phyloP scores from a whole-genome alignment of 2,113 vertebrate species.

The Psittacus erithacus region DNA sequence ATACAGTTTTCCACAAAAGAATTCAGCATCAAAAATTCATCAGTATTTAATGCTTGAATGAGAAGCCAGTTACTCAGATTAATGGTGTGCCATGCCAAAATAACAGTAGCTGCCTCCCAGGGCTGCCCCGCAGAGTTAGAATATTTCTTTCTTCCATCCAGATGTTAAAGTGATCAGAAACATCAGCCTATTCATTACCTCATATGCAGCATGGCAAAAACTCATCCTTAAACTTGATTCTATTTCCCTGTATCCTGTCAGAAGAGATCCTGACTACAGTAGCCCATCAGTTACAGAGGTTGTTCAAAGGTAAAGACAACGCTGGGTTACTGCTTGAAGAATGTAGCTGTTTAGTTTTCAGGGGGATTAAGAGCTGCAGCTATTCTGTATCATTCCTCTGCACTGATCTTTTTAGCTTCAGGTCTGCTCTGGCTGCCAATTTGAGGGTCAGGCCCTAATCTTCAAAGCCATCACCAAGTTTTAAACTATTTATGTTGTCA shows the following conservation, averaged over 20 bases:
- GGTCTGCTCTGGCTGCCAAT: not conserved
- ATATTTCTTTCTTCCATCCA: conserved; percentile 24
- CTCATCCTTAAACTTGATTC: not conserved
- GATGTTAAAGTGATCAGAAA: conserved; percentile 14
- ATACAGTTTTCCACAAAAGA: not conserved
- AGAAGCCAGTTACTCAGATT: not conserved
- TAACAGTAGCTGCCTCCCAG: not conserved
- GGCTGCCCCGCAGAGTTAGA: not conserved
- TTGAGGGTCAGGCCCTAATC: not conserved
- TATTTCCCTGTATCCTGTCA: not conserved
- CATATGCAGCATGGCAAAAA: not conserved
- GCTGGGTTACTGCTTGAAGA: not conserved
- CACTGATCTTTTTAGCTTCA: not conserved
- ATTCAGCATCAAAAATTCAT: conserved; percentile 1
- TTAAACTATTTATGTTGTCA: not conserved
- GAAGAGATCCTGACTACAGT: not conserved
- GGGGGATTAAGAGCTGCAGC: not conserved
- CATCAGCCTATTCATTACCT: not conserved
- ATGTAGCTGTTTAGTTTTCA: not conserved
- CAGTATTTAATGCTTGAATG: not conserved
- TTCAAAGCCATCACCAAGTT: conserved; percentile 14
- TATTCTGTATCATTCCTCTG: not conserved
- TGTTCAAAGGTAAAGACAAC: not conserved
- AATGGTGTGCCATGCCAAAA: not conserved
- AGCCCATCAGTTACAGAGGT: not conserved